Percentiles rank a stretch among this genome's conserved stretches.
Evolutionary conservation across 2,113 vertebrate species (phyloP).

Genomic region (Polyodon spathula): DNA sequence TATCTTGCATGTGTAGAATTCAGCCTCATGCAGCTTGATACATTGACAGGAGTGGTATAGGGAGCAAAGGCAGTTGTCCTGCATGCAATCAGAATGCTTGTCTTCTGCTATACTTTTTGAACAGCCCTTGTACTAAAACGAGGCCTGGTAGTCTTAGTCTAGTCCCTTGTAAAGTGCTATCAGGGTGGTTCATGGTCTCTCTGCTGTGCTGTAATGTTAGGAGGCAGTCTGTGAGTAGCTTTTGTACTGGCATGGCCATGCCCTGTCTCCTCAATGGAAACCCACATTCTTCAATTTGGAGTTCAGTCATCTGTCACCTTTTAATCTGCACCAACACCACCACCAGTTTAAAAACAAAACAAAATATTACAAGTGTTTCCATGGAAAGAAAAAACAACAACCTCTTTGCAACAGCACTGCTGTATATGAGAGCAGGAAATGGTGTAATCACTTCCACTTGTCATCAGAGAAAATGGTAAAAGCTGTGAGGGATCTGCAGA

Average conservation of each 20-base stretch:
- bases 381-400: not conserved
- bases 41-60: no score
- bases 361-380: not conserved
- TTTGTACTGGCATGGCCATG: slow-evolving; percentile 18
- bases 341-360: not conserved
- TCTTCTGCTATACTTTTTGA: no score
- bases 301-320: not conserved
- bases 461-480: not conserved
- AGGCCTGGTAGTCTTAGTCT: no score
- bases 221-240: no score
- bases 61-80: no score
- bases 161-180: no score
- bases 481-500: slow-evolving; percentile 12
- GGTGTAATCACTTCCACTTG: not conserved
- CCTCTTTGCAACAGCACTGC: not conserved
- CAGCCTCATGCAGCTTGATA: no score
- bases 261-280: slow-evolving; percentile 26
- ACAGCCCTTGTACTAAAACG: no score
- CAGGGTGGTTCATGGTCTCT: no score
- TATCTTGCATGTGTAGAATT: no score
- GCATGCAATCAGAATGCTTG: no score
- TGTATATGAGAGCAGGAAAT: not conserved
- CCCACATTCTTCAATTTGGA: not conserved
- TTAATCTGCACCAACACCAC: not conserved
- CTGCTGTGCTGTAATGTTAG: no score